Conservation (phyloP, 2,797 vertebrate genomes). For the Poecile montanus region DNA sequence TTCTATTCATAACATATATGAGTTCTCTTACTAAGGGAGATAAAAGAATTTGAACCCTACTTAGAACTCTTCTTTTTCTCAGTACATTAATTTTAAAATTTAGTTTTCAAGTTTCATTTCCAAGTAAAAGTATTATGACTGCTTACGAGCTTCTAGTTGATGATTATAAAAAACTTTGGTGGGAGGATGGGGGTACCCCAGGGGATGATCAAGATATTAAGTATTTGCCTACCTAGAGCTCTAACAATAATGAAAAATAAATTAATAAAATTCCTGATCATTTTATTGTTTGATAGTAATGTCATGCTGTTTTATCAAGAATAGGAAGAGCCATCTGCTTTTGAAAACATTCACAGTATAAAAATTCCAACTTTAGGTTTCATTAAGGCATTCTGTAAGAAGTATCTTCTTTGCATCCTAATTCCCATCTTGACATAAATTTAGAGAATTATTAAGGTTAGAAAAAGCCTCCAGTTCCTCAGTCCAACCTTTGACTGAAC, state of each 20-base stretch:
- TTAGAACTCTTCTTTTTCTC: not conserved
- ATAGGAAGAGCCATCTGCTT: not conserved
- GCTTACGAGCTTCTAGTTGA: not conserved
- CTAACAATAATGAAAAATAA: not conserved
- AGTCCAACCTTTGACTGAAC: not conserved
- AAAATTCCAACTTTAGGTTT: not conserved
- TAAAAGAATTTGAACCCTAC: not conserved
- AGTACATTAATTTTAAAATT: not conserved
- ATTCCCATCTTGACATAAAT: not conserved
- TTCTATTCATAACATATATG: not conserved
- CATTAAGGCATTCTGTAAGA: not conserved
- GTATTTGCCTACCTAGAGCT: not conserved
- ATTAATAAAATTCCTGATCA: not conserved
- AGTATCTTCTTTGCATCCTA: not conserved
- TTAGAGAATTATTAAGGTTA: not conserved
- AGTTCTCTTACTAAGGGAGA: not conserved
- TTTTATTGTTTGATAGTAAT: not conserved
- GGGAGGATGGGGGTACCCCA: accelerated
- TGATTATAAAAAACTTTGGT: not conserved
- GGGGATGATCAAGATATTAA: not conserved
- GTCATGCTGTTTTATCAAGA: not conserved
- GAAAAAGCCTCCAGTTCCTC: not conserved
- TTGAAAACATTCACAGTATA: not conserved
- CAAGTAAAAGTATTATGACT: not conserved
- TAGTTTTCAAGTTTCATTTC: not conserved